A percentile compares a stretch with the other conserved stretches of the same genome.
Conservation (phyloP, 2,113 vertebrate species). For the Panthera leo region DNA sequence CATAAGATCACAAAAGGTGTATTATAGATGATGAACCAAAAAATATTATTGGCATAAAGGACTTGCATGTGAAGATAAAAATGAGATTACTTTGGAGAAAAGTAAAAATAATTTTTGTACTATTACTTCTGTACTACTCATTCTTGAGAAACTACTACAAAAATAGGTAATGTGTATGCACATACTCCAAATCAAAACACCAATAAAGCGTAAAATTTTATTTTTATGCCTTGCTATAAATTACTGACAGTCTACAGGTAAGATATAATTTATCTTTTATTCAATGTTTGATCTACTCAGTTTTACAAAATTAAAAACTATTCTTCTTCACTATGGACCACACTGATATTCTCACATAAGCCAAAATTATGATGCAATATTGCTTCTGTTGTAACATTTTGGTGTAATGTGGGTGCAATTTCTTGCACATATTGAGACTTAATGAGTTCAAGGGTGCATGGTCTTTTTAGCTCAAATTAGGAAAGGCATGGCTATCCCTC, state of each 20-base stretch:
- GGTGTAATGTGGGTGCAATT: background rate
- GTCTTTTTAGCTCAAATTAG: background rate
- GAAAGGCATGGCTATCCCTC: background rate
- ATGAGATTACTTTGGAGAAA: background rate
- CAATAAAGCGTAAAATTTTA: background rate
- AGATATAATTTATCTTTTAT: background rate
- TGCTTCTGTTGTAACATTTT: background rate
- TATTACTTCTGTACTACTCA: background rate
- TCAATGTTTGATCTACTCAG: background rate
- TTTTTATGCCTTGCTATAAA: background rate
- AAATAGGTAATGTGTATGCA: background rate
- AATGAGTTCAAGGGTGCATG: background rate
- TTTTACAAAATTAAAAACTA: background rate
- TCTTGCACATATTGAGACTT: background rate
- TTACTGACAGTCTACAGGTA: background rate
- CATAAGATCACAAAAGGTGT: background rate
- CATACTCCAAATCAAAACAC: background rate
- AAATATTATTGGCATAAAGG: background rate
- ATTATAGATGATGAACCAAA: background rate
- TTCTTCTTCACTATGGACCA: background rate
- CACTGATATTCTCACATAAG: background rate
- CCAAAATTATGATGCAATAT: background rate
- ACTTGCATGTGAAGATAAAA: background rate
- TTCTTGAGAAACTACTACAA: background rate
- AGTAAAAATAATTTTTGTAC: background rate